Evolutionary conservation across 2,113 vertebrate genomes (phyloP), one percentile per base, ranked within the genome.

Genomic region (Peucedramus taeniatus): DNA sequence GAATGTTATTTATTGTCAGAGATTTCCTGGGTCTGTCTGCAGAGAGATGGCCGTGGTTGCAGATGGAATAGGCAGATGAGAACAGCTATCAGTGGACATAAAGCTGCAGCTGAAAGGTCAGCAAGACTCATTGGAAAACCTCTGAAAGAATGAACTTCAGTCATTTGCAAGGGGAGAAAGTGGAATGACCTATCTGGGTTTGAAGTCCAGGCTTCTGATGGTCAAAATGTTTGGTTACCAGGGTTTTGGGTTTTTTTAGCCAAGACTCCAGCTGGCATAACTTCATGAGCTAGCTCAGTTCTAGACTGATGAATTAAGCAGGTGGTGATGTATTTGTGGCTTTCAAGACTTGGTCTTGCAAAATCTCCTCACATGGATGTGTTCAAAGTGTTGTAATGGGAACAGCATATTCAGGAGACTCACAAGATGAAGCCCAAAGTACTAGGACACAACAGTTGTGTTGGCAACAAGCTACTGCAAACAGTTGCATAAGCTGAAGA

Each of bases 391-490:
- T 45, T 90, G 78, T 80, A 94, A 88, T 33, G 33, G 44, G 77
- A 87, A 81, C 57, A 90, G 50, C 6, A 1, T 70, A 80, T 50
- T 77, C 68, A 88, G 75, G 37, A 94, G 90, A 59, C 83, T 87
- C n/a, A 45, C 1, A 89, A 66, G 80, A 92, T 83, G 89, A 81
- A 87, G 40, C 78, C 57, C 26, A 7, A 93, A 86, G 88, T 84
- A 90, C 64, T 49, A 66, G 92, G 72, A 90, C 77, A 77, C 83
- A 89, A 70, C 75, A 95, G 93, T 87, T 83, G 69, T 93, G 69
- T 61, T 96, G 96, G 93, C 96, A 96, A 75, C 35, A 86, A 90
- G 49, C 69, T 94, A 84, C 88, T 89, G 72, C 88, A 93, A 96
- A 95, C 85, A 96, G 90, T 94, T 96, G 96, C 61, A 64, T 78